phyloP scores from a whole-genome alignment of 2,888 invertebrate genomes.

The Chironomus tentans region DNA sequence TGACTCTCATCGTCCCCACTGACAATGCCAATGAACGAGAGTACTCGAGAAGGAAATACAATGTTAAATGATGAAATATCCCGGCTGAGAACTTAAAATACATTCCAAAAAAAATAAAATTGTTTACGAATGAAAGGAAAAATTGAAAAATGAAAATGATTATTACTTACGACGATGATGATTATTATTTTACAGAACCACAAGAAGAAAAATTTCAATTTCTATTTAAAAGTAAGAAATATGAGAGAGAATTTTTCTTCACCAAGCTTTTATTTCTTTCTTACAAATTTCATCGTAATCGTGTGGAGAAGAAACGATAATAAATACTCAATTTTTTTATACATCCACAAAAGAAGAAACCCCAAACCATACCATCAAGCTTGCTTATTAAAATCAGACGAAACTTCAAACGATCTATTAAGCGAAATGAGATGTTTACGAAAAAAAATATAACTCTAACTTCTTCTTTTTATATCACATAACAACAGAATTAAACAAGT shows the following conservation, averaged over 20 bases:
- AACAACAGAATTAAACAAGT: not conserved
- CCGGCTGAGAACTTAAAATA: too few species aligned
- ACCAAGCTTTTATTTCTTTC: too few species aligned
- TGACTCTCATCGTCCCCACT: too few species aligned
- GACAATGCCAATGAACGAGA: too few species aligned
- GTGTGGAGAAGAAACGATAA: not conserved
- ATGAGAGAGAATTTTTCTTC: too few species aligned
- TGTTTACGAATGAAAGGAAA: not conserved
- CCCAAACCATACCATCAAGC: not conserved
- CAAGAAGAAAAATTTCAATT: not conserved
- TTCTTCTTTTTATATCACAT: not conserved
- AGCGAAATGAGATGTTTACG: conserved; percentile 3
- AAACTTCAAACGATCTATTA: not conserved
- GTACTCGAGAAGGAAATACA: too few species aligned
- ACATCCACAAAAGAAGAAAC: too few species aligned
- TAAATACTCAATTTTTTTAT: not conserved
- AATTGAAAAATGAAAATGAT: not conserved
- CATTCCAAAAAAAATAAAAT: not conserved
- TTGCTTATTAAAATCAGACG: not conserved
- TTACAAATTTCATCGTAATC: not conserved
- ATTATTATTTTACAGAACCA: not conserved
- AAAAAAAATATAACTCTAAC: not conserved
- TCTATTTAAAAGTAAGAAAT: not conserved
- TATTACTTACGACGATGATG: not conserved
- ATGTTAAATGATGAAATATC: too few species aligned